Evolutionary conservation across 2,113 vertebrate genomes (phyloP).

Genomic region (Leptobrachium ailaonicum): DNA sequence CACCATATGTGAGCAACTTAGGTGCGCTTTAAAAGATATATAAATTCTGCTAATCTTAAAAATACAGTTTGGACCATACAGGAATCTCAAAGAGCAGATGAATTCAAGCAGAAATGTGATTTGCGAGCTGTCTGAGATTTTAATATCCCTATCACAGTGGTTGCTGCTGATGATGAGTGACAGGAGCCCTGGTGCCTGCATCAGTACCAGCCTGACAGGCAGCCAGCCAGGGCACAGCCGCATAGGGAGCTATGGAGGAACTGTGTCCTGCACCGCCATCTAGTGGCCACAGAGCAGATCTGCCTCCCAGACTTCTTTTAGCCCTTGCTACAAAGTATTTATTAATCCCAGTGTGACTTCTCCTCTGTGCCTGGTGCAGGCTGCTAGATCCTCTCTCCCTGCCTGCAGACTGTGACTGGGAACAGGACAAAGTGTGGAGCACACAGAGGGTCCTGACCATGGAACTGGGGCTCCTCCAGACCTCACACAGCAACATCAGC

Average conservation of each 20-base stretch:
- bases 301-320: not conserved
- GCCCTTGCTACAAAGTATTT: constrained; percentile 3
- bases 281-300: constrained; percentile 1
- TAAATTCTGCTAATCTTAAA: too few species aligned
- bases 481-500: not conserved
- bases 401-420: not conserved
- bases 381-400: not conserved
- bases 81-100: too few species aligned
- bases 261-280: constrained; percentile 24
- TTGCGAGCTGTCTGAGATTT: not conserved
- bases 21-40: too few species aligned
- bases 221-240: not conserved
- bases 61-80: too few species aligned
- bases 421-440: not conserved
- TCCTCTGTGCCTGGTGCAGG: not conserved
- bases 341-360: constrained; percentile 16
- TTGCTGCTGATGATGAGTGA: not conserved
- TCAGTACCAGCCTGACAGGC: not conserved
- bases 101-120: too few species aligned
- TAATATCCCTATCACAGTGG: not conserved
- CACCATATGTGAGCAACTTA: too few species aligned
- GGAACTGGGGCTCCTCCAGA: constrained; percentile 5
- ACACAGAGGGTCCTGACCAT: not conserved
- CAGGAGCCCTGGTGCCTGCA: not conserved
- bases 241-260: not conserved